A percentile compares a stretch with the other conserved stretches of the same genome.
phyloP scores from a whole-genome alignment of 2,797 vertebrate species.

The Falco rusticolus region DNA sequence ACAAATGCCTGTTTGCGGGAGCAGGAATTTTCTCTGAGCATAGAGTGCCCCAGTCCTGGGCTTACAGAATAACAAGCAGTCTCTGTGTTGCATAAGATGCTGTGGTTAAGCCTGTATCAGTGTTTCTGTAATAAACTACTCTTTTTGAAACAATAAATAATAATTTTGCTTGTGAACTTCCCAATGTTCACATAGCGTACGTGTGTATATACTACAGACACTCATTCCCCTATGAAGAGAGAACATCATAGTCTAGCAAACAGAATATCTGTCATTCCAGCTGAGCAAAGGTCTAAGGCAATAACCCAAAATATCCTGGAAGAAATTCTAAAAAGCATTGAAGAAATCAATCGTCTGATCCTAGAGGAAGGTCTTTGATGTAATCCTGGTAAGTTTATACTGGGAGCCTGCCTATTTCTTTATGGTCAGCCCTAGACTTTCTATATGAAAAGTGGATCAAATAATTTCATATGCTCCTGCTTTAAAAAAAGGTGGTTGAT shows the following conservation, averaged over 20 bases:
- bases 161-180: slow-evolving; percentile 65
- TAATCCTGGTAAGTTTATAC: slow-evolving; percentile 76
- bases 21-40: background rate
- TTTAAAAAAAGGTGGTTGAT: slow-evolving; percentile 52
- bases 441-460: slow-evolving; percentile 66
- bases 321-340: slow-evolving; percentile 75
- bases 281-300: slow-evolving; percentile 75
- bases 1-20: slow-evolving; percentile 18
- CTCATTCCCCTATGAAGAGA: slow-evolving; percentile 57
- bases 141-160: slow-evolving; percentile 67
- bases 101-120: slow-evolving; percentile 50
- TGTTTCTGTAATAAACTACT: slow-evolving; percentile 50
- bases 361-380: slow-evolving; percentile 80
- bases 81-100: slow-evolving; percentile 50
- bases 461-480: slow-evolving; percentile 54
- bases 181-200: slow-evolving; percentile 13
- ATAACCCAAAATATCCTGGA: slow-evolving; percentile 79
- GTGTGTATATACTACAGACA: slow-evolving; percentile 47
- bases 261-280: slow-evolving; percentile 74
- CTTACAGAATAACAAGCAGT: slow-evolving; percentile 40
- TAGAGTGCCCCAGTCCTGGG: background rate
- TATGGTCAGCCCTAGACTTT: slow-evolving; percentile 66
- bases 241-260: slow-evolving; percentile 69
- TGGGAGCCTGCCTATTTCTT: slow-evolving; percentile 77
- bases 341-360: slow-evolving; percentile 77